Percentiles rank a stretch among this genome's conserved stretches.
phyloP scores from a whole-genome alignment of 2,888 invertebrate genomes.

The Hydriomena furcata region DNA sequence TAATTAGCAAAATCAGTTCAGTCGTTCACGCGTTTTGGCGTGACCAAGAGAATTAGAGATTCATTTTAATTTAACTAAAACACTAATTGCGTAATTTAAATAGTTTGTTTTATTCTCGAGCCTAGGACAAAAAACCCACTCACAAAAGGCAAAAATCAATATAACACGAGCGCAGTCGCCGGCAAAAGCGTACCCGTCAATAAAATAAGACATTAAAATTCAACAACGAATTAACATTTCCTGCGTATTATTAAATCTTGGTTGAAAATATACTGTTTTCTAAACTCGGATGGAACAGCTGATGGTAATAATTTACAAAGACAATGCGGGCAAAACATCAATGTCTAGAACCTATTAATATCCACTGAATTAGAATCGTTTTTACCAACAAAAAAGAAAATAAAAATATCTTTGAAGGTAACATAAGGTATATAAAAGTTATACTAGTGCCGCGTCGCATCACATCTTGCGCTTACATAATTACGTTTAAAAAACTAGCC shows the following conservation, averaged over 20 bases:
- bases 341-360: slow-evolving; percentile 56
- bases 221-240: slow-evolving; percentile 41
- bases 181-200: slow-evolving; percentile 7
- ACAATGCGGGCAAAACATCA: slow-evolving; percentile 46
- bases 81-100: no score
- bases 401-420: slow-evolving; percentile 51
- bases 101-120: background rate
- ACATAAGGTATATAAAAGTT: slow-evolving; percentile 25
- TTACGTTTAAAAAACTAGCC: no score
- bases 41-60: no score
- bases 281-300: slow-evolving; percentile 45
- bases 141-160: slow-evolving; percentile 1
- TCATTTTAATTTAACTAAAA: no score
- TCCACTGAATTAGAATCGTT: slow-evolving; percentile 38
- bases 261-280: slow-evolving; percentile 7
- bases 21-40: no score
- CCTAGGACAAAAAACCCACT: no score
- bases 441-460: no score
- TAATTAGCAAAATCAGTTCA: no score
- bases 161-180: slow-evolving; percentile 4
- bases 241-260: slow-evolving; percentile 37
- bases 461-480: no score
- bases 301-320: slow-evolving; percentile 52
- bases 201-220: slow-evolving; percentile 33
- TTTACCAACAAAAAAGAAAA: background rate